A percentile compares a stretch with the other conserved stretches of the same genome.
Evolutionary conservation across 2,888 invertebrate genomes (phyloP).

Genomic region (Eulithis testata): DNA sequence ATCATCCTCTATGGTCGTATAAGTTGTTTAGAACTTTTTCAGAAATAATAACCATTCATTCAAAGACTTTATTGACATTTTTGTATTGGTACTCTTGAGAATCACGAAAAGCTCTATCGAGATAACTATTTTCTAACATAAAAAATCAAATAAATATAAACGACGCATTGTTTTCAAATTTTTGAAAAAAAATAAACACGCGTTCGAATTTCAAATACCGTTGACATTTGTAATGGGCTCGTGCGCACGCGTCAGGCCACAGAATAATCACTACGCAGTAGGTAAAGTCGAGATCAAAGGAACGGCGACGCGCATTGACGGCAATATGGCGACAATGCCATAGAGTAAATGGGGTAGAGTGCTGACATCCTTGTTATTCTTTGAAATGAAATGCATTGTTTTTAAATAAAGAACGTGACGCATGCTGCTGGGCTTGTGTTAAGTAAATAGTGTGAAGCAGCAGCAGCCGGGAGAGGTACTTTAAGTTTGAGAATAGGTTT

Average conservation of each 20-base stretch:
- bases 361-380: slow-evolving; percentile 27
- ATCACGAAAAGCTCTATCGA: no score
- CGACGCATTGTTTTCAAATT: slow-evolving; percentile 60
- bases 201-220: slow-evolving; percentile 61
- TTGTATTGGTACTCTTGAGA: no score
- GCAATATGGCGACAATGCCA: slow-evolving; percentile 53
- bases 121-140: neutral
- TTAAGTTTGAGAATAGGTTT: no score
- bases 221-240: slow-evolving; percentile 57
- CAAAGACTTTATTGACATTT: no score
- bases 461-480: no score
- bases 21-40: no score
- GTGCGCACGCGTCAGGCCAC: slow-evolving; percentile 70
- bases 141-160: slow-evolving; percentile 51
- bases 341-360: slow-evolving; percentile 47
- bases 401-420: slow-evolving; percentile 11
- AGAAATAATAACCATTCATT: no score
- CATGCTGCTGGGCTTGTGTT: slow-evolving; percentile 7
- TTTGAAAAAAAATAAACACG: slow-evolving; percentile 51
- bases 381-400: slow-evolving; percentile 22
- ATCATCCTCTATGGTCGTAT: no score
- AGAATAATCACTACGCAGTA: slow-evolving; percentile 23
- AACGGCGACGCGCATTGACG: slow-evolving; percentile 57
- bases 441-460: neutral
- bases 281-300: slow-evolving; percentile 52